Percentiles rank a stretch among this genome's conserved stretches.
These are phyloP conservation scores for Crenichthys baileyi DNA, from an alignment of 2,797 vertebrate species.

Conservation along the genomic window DNA sequence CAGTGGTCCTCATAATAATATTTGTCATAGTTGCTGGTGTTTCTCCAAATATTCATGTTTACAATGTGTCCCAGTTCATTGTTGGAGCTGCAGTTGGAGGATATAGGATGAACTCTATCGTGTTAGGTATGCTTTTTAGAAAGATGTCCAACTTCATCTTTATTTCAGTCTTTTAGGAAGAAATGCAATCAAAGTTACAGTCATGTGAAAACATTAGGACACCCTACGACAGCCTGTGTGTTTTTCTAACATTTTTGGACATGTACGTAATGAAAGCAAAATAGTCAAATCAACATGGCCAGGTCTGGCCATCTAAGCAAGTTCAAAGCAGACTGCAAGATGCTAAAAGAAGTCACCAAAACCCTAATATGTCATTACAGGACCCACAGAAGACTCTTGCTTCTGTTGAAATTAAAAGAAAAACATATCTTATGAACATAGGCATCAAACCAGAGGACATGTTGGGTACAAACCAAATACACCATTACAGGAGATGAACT, in stretches of 20 bases:
- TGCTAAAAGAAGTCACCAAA: neutral
- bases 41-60: constrained; percentile 77
- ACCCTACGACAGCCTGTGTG: neutral
- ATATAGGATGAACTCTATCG: constrained; percentile 66
- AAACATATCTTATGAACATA: too few species aligned
- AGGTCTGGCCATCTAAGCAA: neutral
- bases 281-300: neutral
- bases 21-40: constrained; percentile 68
- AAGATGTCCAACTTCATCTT: neutral
- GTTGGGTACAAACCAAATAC: neutral
- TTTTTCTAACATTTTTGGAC: neutral
- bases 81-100: constrained; percentile 70
- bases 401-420: too few species aligned
- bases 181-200: neutral
- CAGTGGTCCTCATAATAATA: constrained; percentile 66
- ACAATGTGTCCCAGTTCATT: constrained; percentile 76
- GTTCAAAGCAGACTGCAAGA: neutral
- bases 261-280: neutral
- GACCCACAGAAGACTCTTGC: too few species aligned
- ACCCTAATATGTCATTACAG: too few species aligned
- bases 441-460: neutral
- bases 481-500: neutral
- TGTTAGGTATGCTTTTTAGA: constrained; percentile 72
- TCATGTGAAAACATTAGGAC: too few species aligned
- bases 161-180: too few species aligned